phyloP scores from a whole-genome alignment of 2,113 vertebrate species.

The Pygoscelis adeliae region DNA sequence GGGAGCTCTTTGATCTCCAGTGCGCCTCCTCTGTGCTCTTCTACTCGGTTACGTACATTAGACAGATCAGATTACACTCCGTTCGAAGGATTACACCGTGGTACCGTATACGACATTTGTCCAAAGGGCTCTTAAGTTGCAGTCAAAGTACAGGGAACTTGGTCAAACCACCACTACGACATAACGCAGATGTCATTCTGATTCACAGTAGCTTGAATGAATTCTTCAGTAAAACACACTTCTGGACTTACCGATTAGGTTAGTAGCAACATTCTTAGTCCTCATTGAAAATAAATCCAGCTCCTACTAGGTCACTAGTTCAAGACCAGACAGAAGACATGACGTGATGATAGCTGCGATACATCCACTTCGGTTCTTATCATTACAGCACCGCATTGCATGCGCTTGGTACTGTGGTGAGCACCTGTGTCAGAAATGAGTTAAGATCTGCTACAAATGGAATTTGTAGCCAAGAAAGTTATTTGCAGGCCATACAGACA shows the following conservation, averaged over 20 bases:
- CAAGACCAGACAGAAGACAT: not conserved
- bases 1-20: not conserved
- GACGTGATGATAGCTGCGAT: fast-evolving
- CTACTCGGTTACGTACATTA: not conserved
- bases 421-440: not conserved
- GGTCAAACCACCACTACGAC: not conserved
- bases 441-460: not conserved
- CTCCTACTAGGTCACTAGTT: not conserved
- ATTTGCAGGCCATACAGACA: not conserved
- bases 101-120: not conserved
- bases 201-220: not conserved
- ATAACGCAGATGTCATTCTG: not conserved
- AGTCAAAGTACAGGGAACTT: not conserved
- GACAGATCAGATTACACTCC: not conserved
- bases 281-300: not conserved
- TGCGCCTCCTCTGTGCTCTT: not conserved
- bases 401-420: not conserved
- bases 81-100: not conserved
- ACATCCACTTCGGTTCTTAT: not conserved
- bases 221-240: not conserved
- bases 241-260: not conserved
- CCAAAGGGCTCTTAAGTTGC: not conserved
- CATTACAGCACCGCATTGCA: not conserved
- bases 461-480: not conserved
- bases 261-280: fast-evolving